These are phyloP conservation scores for Bombus breviceps DNA, from an alignment of 1,140 invertebrate species.

Conservation along the genomic window DNA sequence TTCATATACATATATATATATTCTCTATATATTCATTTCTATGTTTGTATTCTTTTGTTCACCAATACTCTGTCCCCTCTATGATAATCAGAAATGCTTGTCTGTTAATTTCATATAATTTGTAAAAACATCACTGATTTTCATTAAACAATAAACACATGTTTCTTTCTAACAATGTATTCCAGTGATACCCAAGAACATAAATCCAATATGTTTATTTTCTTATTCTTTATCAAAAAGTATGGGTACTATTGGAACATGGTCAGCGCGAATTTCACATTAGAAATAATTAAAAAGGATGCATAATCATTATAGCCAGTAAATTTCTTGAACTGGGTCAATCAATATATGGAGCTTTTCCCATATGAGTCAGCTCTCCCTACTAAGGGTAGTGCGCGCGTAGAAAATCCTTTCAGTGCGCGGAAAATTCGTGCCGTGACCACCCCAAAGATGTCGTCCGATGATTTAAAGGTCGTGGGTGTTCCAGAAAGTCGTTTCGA, in stretches of 20 bases:
- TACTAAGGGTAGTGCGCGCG: slow-evolving; percentile 69
- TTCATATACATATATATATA: slow-evolving; percentile 21
- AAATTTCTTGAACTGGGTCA: slow-evolving; percentile 78
- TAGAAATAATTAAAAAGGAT: slow-evolving; percentile 30
- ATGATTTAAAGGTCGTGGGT: slow-evolving; percentile 68
- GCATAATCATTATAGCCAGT: slow-evolving; percentile 39
- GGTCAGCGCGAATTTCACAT: not conserved
- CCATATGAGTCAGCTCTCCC: slow-evolving; percentile 64
- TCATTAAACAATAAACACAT: not conserved
- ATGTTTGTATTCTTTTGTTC: not conserved
- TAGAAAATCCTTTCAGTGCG: slow-evolving; percentile 67
- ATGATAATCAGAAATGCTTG: not conserved
- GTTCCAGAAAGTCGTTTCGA: slow-evolving; percentile 83
- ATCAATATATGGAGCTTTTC: slow-evolving; percentile 79
- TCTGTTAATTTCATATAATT: not conserved
- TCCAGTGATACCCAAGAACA: not conserved
- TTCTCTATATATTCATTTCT: slow-evolving; percentile 14
- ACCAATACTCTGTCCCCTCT: not conserved
- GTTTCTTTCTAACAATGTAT: not conserved
- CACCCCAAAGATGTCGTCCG: slow-evolving; percentile 73
- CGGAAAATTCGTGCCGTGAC: slow-evolving; percentile 65
- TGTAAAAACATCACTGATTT: not conserved
- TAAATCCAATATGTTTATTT: not conserved
- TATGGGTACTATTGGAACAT: not conserved
- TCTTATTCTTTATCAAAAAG: not conserved